phyloP scores from a whole-genome alignment of 2,888 invertebrate genomes.

The Ypsolopha sequella region DNA sequence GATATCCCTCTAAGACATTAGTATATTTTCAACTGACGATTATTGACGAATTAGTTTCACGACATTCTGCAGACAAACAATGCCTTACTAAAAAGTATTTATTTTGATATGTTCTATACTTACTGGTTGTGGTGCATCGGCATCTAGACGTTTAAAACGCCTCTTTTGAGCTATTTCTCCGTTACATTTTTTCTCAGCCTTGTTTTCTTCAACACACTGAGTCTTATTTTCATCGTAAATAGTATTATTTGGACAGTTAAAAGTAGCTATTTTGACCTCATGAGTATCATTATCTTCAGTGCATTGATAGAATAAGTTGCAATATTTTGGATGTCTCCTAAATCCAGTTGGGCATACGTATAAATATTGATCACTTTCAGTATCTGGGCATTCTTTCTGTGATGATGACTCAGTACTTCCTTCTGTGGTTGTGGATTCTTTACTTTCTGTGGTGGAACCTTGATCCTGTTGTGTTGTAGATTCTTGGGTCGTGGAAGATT shows the following conservation, averaged over 20 bases:
- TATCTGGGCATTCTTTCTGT: slow-evolving; percentile 59
- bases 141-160: slow-evolving; percentile 65
- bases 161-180: slow-evolving; percentile 67
- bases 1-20: too few species aligned
- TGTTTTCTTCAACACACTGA: slow-evolving; percentile 77
- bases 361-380: slow-evolving; percentile 78
- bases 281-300: slow-evolving; percentile 74
- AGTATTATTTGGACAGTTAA: slow-evolving; percentile 83
- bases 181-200: slow-evolving; percentile 68
- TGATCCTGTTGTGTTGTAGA: slow-evolving; percentile 16
- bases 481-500: slow-evolving; percentile 17
- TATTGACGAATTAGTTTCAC: too few species aligned
- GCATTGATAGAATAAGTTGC: slow-evolving; percentile 88
- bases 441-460: slow-evolving; percentile 13
- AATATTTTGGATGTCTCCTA: slow-evolving; percentile 84
- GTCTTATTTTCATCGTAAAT: slow-evolving; percentile 80
- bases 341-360: slow-evolving; percentile 88
- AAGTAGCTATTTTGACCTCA: slow-evolving; percentile 79
- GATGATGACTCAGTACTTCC: slow-evolving; percentile 18
- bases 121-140: slow-evolving; percentile 70
- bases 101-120: slow-evolving; percentile 23
- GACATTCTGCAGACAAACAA: too few species aligned
- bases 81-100: background rate
- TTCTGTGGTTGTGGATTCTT: slow-evolving; percentile 14
- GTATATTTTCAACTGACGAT: too few species aligned